Conservation (phyloP, 2,888 invertebrate genomes). For the Drosophila setosimentum region DNA sequence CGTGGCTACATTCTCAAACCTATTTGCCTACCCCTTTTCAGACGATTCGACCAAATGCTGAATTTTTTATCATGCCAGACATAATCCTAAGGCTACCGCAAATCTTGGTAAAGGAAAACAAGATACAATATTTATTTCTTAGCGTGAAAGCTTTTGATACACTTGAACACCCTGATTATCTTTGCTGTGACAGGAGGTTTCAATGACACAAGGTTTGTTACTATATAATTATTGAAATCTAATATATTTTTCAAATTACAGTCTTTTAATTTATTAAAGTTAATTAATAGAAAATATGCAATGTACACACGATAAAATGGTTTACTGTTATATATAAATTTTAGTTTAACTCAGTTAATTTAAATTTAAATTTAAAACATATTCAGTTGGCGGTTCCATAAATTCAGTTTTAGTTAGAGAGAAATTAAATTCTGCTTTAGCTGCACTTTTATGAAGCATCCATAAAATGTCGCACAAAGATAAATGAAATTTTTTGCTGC, state of each 20-base stretch:
- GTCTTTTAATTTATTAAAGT: not conserved
- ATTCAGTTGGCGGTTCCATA: not conserved
- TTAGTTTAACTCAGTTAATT: not conserved
- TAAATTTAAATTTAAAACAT: not conserved
- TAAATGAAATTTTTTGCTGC: conserved; percentile 5
- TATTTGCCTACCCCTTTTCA: not conserved
- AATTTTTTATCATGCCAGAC: conserved; percentile 3
- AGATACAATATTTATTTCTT: conserved; percentile 9
- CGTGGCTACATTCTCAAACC: conserved; percentile 2
- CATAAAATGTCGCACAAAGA: conserved; percentile 15
- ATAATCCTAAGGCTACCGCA: conserved; percentile 13
- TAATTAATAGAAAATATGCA: not conserved
- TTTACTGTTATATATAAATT: not conserved
- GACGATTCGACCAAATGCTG: not conserved
- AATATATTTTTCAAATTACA: not conserved
- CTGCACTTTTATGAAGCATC: not conserved
- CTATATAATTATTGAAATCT: not conserved
- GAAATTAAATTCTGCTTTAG: not conserved
- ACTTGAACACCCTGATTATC: conserved; percentile 8
- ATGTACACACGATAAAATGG: not conserved
- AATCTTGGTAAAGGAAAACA: not conserved
- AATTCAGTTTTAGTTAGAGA: not conserved
- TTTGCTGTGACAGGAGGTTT: not conserved
- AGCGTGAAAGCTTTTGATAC: conserved; percentile 15
- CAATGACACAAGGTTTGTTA: not conserved